A percentile compares a stretch with the other conserved stretches of the same genome.
Evolutionary conservation across 2,797 vertebrate species (phyloP).

Genomic region (Kryptopterus vitreolus): DNA sequence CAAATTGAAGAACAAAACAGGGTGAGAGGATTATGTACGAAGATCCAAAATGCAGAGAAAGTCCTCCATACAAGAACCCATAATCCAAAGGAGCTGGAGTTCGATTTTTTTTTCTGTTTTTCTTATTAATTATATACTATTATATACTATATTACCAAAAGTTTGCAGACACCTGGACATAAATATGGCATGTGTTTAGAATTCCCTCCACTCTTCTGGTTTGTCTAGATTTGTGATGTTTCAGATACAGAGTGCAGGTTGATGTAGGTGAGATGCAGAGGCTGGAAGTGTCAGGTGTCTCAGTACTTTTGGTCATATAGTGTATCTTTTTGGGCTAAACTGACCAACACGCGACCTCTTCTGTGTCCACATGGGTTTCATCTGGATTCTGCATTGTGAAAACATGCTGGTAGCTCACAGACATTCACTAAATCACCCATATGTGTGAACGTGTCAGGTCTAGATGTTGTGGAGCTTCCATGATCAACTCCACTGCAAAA

Average conservation of each 20-base stretch:
- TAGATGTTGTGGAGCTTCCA: no score
- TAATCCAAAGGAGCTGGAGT: background rate
- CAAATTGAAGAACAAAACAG: conserved; percentile 86
- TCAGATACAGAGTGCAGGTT: no score
- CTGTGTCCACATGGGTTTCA: background rate
- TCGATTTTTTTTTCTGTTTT: background rate
- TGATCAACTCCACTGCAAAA: background rate
- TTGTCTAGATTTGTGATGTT: no score
- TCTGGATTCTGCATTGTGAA: background rate
- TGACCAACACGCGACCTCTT: background rate
- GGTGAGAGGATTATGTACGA: conserved; percentile 63
- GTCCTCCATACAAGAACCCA: background rate
- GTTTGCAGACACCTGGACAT: no score
- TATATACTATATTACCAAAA: no score
- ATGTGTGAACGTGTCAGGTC: background rate
- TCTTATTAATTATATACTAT: no score
- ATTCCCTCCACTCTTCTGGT: no score
- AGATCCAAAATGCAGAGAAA: background rate
- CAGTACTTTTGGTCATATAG: no score
- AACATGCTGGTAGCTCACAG: background rate
- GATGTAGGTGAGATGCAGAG: no score
- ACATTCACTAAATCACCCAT: background rate
- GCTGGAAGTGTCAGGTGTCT: no score
- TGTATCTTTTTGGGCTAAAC: background rate
- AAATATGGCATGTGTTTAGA: no score